Base-by-base conservation (phyloP, 2,797 vertebrate genomes). In the Gobionotothen gibberifrons region DNA sequence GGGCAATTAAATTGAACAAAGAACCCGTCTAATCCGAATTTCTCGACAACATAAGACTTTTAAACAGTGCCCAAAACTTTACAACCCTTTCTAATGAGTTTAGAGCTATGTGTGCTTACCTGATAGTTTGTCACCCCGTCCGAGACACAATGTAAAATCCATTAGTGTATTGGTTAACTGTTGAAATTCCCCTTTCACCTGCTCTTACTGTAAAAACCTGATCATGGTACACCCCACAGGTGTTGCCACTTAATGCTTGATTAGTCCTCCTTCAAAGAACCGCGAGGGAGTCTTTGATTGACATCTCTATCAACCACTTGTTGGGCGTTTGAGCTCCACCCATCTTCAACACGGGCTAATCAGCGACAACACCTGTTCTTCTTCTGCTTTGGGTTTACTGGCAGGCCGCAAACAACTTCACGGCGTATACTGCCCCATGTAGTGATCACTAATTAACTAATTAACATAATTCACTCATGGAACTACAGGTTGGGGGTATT, bases 1-100 rank as follows among this genome's bases (percentile, higher is more conserved):
- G 60, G 22, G 43, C 74, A 80, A 69, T 86, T 85, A 60, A 78
- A 67, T 82, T 74, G 13, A 60, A 66, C 39, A 29, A 43, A 72
- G 54, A 19, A 49, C 65, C 29, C 19, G 58, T 74, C 49, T 43
- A 62, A 71, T 55, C 51, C 39, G 22, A 56, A 29, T 47, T 29
- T 66, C 61, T n/a, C 9, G 17, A 10, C 32, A 43, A 46, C 6
- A 46, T 0, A 55, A 26, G 22, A 10, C n/a, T 9, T 71, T 62
- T 55, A 53, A 69, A 60, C n/a, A 43, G 65, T 10, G 32, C 39
- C 60, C 17, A n/a, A 16, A 56, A 40, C 53, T 60, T 53, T 19
- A 52, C 39, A 54, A 6, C 12, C 16, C n/a, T 36, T 54, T 62
- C 43, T 26, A 52, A 75, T 70, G 42, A 22, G 19, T 74, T 57